Base-by-base conservation (phyloP, 2,888 invertebrate species). In the Cetonia aurata region DNA sequence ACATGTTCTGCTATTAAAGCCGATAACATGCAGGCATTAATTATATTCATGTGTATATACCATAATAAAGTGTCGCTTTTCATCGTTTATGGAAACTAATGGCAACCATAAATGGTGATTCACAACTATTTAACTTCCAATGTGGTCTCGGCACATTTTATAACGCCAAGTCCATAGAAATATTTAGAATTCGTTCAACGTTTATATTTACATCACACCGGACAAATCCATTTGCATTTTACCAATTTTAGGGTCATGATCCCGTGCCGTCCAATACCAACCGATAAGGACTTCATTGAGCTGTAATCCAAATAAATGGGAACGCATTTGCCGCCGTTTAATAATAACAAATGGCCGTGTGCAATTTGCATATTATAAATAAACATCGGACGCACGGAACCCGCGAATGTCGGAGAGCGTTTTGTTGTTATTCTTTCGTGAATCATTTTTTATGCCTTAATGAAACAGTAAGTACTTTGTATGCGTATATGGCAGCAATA, bases 251-350 rank as follows among this genome's bases (percentile, higher is more conserved):
- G 50, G 62, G 50, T 65, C 62, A 37, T 17, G 52, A 65, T 65
- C 50, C 50, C 41, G 15, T 33, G 37, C 41, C 53, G 48, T 60
- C 44, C 67, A 67, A 41, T 37, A 67, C 59, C 67, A 50, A 67
- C 59, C 67, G 53, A 65, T 65, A 70, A 70, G 62, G 69, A 70
- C 62, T 70, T 62, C 65, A 70, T 70, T 62, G 62, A 60, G 62
- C 53, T 31, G 37, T 62, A 70, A 70, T 70, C 69, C 69, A 70
- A 70, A 70, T 70, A 70, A 70, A 70, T 70, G 69, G 62, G 46
- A 70, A 62, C 69, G 55, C 50, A 62, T 62, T 59, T 62, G 19
- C 62, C 56, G 62, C 44, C 60, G 50, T 41, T 67, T 67, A 67
- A 67, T 67, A 67, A 67, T 67, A 67, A 67, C 48, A 67, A 67